Conservation (phyloP, 2,888 invertebrate species). For the Entomobrya multifasciata region DNA sequence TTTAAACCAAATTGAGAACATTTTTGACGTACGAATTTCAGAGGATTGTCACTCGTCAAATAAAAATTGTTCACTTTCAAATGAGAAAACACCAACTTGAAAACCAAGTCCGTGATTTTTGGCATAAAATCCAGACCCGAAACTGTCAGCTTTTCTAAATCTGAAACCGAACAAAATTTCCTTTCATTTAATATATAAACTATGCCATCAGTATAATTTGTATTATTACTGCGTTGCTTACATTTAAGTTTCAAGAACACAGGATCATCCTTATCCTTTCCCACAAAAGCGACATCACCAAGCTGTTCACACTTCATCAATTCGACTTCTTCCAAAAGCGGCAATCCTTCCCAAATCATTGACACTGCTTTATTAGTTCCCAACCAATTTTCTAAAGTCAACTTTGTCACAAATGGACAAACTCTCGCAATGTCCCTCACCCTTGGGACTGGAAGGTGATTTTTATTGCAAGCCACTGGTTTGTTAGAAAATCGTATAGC, state of each 20-base stretch:
- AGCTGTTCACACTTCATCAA: background rate
- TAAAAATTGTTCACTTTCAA: background rate
- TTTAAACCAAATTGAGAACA: too few species aligned
- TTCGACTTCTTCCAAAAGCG: background rate
- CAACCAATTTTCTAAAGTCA: conserved; percentile 1
- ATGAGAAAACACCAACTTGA: background rate
- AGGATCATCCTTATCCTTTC: background rate
- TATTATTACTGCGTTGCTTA: too few species aligned
- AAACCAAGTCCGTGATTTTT: background rate
- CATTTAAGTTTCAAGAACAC: conserved; percentile 1
- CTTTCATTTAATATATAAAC: too few species aligned
- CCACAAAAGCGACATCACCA: conserved; percentile 26
- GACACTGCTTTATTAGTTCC: conserved; percentile 25
- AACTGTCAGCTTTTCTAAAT: background rate
- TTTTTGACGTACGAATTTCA: background rate
- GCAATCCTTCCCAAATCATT: conserved; percentile 16
- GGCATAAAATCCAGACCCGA: background rate
- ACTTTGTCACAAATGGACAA: background rate
- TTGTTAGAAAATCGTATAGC: background rate
- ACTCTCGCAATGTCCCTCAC: background rate
- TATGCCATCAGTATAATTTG: too few species aligned
- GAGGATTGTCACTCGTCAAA: background rate
- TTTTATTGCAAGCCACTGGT: background rate
- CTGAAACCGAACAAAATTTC: background rate
- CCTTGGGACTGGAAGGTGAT: background rate